Evolutionary conservation across 2,888 invertebrate species (phyloP).

Genomic region (Cyaniris semiargus): DNA sequence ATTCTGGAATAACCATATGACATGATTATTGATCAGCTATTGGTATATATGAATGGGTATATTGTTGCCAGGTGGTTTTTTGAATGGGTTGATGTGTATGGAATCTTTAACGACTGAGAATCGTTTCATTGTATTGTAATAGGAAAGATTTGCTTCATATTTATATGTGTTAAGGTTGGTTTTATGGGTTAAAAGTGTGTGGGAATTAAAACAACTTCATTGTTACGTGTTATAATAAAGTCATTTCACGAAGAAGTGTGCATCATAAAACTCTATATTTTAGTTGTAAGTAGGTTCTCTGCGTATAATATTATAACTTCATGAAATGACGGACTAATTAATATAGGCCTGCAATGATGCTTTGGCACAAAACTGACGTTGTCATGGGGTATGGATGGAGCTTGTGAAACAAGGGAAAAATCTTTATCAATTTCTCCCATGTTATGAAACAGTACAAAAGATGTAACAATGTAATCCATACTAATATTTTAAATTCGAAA

Average conservation of each 20-base stretch:
- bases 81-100: slow-evolving; percentile 5
- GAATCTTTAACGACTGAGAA: slow-evolving; percentile 4
- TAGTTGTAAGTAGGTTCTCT: background rate
- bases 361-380: no score
- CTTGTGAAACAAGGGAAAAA: no score
- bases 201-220: background rate
- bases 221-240: background rate
- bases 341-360: no score
- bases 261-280: background rate
- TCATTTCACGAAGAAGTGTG: background rate
- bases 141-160: background rate
- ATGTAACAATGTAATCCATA: no score
- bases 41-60: background rate
- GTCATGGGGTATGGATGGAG: no score
- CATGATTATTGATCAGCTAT: background rate
- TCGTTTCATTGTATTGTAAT: background rate
- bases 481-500: no score
- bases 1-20: background rate
- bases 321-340: no score
- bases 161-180: background rate
- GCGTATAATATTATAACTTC: no score
- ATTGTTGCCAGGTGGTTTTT: background rate
- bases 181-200: background rate
- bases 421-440: no score
- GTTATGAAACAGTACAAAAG: no score